These are phyloP conservation scores for Corydoras sp. DNA, from an alignment of 2,113 vertebrate genomes.

Conservation along the genomic window DNA sequence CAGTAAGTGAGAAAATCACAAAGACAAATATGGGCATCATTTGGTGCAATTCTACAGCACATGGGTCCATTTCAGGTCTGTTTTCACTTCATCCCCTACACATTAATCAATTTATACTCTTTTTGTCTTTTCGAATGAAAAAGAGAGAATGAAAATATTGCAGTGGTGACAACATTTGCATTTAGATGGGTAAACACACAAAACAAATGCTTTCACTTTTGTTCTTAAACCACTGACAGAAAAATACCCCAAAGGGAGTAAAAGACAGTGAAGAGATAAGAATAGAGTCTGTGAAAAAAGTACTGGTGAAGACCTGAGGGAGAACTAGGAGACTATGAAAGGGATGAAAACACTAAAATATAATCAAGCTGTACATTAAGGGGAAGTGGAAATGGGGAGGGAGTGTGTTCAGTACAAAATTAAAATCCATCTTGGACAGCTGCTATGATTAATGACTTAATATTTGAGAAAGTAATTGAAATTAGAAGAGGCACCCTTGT, in stretches of 20 bases:
- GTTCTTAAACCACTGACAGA: constrained; percentile 31
- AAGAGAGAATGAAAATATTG: constrained; percentile 39
- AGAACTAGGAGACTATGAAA: constrained; percentile 20
- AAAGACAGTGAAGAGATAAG: constrained; percentile 7
- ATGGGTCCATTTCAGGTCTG: constrained; percentile 12
- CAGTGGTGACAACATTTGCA: constrained; percentile 69
- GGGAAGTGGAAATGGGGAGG: constrained; percentile 16
- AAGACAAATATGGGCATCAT: constrained; percentile 10
- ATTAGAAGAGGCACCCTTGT: constrained; percentile 58
- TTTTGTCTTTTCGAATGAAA: constrained; percentile 25
- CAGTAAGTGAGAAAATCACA: background rate
- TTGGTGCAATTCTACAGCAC: constrained; percentile 1
- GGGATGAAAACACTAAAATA: constrained; percentile 43
- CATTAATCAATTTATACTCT: constrained; percentile 18
- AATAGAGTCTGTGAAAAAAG: background rate
- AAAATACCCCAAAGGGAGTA: constrained; percentile 1
- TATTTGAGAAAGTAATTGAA: constrained; percentile 69
- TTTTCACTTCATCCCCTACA: constrained; percentile 24
- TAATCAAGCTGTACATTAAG: constrained; percentile 48
- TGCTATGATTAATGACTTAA: constrained; percentile 77
- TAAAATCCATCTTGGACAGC: constrained; percentile 62
- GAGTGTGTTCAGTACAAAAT: constrained; percentile 55
- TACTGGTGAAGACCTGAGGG: constrained; percentile 15
- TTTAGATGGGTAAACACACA: constrained; percentile 75
- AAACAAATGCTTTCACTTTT: constrained; percentile 50